Percentiles rank a stretch among this genome's conserved stretches.
Evolutionary conservation across 2,113 vertebrate genomes (phyloP).

Genomic region (Sitta europaea): DNA sequence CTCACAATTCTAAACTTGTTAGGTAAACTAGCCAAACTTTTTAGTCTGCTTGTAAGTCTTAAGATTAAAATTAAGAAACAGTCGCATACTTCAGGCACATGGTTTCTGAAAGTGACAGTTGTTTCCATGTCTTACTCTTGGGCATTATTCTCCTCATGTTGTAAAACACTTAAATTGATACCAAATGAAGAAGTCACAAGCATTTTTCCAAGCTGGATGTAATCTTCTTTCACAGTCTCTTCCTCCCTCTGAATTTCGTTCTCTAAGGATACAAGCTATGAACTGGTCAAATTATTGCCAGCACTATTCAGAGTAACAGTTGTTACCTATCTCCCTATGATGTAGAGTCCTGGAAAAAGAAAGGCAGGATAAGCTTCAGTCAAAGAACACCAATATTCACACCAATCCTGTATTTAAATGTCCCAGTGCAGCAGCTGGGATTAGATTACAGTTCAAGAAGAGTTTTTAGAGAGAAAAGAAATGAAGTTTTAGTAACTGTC

Average conservation of each 20-base stretch:
- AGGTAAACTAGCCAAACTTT: neutral
- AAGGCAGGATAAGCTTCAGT: neutral
- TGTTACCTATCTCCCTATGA: neutral
- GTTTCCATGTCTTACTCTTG: neutral
- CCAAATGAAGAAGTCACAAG: fast-evolving
- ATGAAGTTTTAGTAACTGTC: neutral
- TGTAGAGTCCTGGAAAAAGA: neutral
- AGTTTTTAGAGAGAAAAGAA: neutral
- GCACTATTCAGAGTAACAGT: neutral
- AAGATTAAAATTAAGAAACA: neutral
- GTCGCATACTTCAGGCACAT: neutral
- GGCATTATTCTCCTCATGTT: neutral
- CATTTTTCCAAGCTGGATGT: neutral
- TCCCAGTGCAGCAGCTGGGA: neutral
- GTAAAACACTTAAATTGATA: neutral
- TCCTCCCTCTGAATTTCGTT: neutral
- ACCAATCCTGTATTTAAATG: neutral
- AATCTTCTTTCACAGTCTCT: neutral
- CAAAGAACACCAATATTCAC: neutral
- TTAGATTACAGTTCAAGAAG: neutral
- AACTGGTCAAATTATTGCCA: neutral
- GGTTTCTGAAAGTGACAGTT: neutral
- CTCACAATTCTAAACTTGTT: neutral
- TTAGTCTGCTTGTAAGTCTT: neutral
- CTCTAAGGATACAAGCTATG: neutral